These are phyloP conservation scores for Eupeodes latifasciatus DNA, from an alignment of 2,888 invertebrate genomes.

Conservation along the genomic window DNA sequence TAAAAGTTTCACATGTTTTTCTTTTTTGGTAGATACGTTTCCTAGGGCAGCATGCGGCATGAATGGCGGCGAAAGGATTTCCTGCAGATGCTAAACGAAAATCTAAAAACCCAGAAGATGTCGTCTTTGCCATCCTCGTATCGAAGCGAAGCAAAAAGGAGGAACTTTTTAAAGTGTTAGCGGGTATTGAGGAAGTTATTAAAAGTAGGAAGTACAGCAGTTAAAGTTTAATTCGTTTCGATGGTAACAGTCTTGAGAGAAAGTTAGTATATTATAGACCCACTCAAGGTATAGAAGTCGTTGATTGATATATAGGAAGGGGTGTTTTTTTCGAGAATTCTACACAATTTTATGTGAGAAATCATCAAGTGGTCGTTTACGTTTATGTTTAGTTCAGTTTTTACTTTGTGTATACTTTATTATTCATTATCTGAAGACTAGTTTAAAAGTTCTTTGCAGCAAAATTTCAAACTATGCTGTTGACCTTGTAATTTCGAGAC, in stretches of 20 bases:
- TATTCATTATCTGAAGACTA: background rate
- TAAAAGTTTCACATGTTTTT: conserved; percentile 74
- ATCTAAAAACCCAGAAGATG: conserved; percentile 3
- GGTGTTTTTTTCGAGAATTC: background rate
- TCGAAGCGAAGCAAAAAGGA: conserved; percentile 5
- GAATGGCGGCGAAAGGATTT: conserved; percentile 55
- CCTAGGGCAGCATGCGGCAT: conserved; percentile 39
- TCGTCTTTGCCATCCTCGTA: conserved; percentile 21
- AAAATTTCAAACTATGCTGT: background rate
- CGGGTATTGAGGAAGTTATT: conserved; percentile 30
- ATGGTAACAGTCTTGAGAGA: conserved; percentile 19
- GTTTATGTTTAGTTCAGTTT: background rate
- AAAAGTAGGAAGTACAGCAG: conserved; percentile 31
- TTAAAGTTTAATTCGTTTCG: conserved; percentile 41
- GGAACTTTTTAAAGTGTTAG: conserved; percentile 36
- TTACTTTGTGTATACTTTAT: background rate
- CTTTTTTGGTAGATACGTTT: conserved; percentile 31
- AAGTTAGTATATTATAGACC: conserved; percentile 3
- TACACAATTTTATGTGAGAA: background rate
- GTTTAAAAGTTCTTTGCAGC: background rate
- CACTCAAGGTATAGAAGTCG: conserved; percentile 3
- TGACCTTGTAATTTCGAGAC: too few relatives aligned
- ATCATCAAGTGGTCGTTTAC: conserved; percentile 26
- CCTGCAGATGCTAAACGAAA: conserved; percentile 15
- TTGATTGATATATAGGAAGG: conserved; percentile 7